Conservation (phyloP, 2,113 vertebrate genomes). For the Opisthocomus hoazin region DNA sequence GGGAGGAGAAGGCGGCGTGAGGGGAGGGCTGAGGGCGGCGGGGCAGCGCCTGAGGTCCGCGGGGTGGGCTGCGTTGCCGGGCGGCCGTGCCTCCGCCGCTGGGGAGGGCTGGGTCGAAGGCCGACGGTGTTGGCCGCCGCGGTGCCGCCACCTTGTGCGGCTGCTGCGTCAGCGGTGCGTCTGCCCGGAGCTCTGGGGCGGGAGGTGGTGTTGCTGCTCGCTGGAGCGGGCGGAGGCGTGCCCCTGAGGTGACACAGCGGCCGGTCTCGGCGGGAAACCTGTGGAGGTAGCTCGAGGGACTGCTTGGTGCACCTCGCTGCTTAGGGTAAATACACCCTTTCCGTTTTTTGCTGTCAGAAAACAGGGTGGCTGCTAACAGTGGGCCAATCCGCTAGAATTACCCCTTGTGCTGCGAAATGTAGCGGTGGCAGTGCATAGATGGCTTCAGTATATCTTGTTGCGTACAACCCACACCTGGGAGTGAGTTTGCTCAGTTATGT, state of each 20-base stretch:
- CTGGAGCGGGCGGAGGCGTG: rapidly evolving
- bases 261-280: not conserved
- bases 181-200: not conserved
- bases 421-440: rapidly evolving
- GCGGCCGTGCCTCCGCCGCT: rapidly evolving
- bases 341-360: rapidly evolving
- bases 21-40: not conserved
- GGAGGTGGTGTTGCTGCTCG: not conserved
- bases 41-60: no score
- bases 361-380: rapidly evolving
- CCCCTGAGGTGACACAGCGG: not conserved
- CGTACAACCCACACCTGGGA: rapidly evolving
- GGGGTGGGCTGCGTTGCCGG: rapidly evolving
- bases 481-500: rapidly evolving
- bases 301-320: rapidly evolving
- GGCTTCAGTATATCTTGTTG: not conserved
- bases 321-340: not conserved
- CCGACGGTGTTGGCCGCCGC: not conserved
- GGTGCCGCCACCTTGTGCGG: not conserved
- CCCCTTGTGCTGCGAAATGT: not conserved
- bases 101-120: not conserved
- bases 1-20: not conserved
- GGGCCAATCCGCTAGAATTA: rapidly evolving
- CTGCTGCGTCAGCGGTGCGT: not conserved
- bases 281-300: not conserved